Evolutionary conservation across 2,113 vertebrate genomes (phyloP).

Genomic region (Tiliqua scincoides): DNA sequence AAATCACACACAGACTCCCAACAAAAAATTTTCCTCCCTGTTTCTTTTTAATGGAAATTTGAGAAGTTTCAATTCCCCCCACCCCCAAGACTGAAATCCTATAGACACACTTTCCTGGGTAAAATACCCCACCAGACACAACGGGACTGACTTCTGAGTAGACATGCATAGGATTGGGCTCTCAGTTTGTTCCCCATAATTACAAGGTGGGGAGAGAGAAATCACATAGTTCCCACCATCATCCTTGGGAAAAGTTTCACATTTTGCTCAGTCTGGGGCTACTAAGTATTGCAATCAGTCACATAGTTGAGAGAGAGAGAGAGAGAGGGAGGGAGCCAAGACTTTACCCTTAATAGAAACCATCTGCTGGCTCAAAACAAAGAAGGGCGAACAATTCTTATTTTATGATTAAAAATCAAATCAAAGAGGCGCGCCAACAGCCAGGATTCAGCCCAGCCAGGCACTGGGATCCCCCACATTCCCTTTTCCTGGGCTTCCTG

Average conservation of each 20-base stretch:
- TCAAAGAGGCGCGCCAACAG: not conserved
- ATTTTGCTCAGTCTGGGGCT: not conserved
- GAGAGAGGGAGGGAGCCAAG: not conserved
- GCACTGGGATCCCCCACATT: not conserved
- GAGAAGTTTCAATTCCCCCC: not conserved
- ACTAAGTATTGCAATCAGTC: not conserved
- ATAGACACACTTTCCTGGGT: too few relatives aligned
- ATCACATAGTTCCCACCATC: not conserved
- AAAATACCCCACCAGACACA: not conserved
- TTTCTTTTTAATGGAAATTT: not conserved
- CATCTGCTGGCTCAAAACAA: conserved; percentile 46
- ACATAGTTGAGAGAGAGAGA: not conserved
- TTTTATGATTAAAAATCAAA: not conserved
- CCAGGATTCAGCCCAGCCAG: not conserved
- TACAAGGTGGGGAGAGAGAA: too few relatives aligned
- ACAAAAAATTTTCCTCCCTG: not conserved
- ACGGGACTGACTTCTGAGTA: too few relatives aligned
- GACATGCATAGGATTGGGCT: too few relatives aligned
- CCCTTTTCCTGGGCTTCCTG: not conserved
- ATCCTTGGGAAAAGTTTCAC: not conserved
- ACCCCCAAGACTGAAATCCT: too few relatives aligned
- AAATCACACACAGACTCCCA: not conserved
- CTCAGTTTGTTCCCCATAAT: too few relatives aligned
- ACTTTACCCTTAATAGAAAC: conserved; percentile 51
- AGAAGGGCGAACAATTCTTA: not conserved